Evolutionary conservation across 1,140 invertebrate species (phyloP).

Genomic region (Adelges cooleyi): DNA sequence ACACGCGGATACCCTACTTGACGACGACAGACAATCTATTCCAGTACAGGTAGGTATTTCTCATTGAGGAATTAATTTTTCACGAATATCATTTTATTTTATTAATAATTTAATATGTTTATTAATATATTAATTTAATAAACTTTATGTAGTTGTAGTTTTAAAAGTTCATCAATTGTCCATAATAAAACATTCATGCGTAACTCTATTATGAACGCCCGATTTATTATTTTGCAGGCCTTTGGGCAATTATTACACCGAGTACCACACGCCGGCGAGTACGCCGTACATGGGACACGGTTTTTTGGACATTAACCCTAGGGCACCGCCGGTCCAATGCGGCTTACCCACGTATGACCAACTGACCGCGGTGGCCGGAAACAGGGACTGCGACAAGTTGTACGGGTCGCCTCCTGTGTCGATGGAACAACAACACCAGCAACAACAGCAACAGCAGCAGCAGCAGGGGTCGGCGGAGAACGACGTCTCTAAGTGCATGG

Average conservation of each 20-base stretch:
- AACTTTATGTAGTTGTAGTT: no score
- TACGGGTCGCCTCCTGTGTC: slow-evolving; percentile 46
- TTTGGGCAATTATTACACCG: slow-evolving; percentile 59
- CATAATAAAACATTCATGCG: no score
- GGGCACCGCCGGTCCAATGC: slow-evolving; percentile 37
- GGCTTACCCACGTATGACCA: slow-evolving; percentile 43
- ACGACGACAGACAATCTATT: slow-evolving; percentile 69
- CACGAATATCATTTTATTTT: no score
- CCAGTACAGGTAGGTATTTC: slow-evolving; percentile 69
- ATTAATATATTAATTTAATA: no score
- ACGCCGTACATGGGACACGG: slow-evolving; percentile 62
- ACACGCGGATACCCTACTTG: slow-evolving; percentile 53
- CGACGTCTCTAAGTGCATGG: slow-evolving; percentile 37
- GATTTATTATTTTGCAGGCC: background rate
- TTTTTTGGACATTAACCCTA: slow-evolving; percentile 55
- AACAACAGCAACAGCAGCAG: slow-evolving; percentile 32
- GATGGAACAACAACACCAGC: slow-evolving; percentile 31
- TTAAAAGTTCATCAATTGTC: no score
- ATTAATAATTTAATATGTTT: no score
- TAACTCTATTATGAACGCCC: no score
- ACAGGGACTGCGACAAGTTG: slow-evolving; percentile 45
- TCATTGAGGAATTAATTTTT: no score
- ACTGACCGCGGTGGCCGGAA: slow-evolving; percentile 43
- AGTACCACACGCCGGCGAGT: slow-evolving; percentile 54
- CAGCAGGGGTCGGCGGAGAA: slow-evolving; percentile 41